Base-by-base conservation (phyloP, 2,888 invertebrate genomes). In the Deroplatys truncata region DNA sequence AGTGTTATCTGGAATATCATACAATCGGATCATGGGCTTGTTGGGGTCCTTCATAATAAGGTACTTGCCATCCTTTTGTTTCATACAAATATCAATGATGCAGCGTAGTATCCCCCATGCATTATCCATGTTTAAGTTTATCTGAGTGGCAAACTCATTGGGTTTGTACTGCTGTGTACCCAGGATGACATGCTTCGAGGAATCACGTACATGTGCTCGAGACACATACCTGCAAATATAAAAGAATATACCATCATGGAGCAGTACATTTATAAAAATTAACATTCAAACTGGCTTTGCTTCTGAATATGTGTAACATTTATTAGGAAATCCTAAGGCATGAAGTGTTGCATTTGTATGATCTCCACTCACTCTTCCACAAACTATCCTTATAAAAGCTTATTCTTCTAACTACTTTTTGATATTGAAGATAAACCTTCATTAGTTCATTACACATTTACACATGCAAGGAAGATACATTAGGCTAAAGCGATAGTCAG, bases 41-140 rank as follows among this genome's bases (percentile, higher is more conserved):
- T 99, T 99, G 7, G 99, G 99, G 94, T 99, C 99, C 94, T 99
- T 99, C 98, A 99, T 98, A 92, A 99, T 98, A 92, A 99, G 95
- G 94, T 98, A 99, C 94, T 95, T 93, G 92, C 99, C 99, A 93
- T 99, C 98, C 92, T 98, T 97, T 93, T 99, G 98, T 93, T 98
- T 98, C 97, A 98, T 98, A 92, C 98, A 98, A 91, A 98, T 97
- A 92, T 99, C 99, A 92, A 99, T 97, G 92, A 99, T 98, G 93
- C 99, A 99, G 28, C 99, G 96, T 90, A 99, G 95, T 90, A 99
- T 98, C 91, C 99, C 99, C 99, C 99, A 99, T 4, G 98, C 99
- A 94, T 99, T 99, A 94, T 99, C 99, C 99, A 99, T 98, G 93
- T 98, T 99, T 92, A 99, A 94, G 94, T 99, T 99, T 93, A 99